A percentile compares a stretch with the other conserved stretches of the same genome.
These are phyloP conservation scores for Phylloscopus collybita DNA, from an alignment of 2,797 vertebrate species.

Conservation along the genomic window DNA sequence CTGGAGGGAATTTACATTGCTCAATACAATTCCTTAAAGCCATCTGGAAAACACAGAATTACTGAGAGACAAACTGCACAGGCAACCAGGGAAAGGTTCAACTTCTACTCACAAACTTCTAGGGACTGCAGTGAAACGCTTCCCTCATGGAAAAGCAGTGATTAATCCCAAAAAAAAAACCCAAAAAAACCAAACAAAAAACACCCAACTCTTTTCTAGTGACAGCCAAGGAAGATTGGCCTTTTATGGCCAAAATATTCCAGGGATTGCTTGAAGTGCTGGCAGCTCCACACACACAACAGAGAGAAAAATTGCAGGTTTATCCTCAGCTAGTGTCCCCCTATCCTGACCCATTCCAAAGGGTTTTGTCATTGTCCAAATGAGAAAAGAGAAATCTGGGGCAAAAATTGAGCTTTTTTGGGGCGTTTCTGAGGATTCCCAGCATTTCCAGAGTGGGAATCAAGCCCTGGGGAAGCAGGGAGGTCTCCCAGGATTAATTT, in stretches of 20 bases:
- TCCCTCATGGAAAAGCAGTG: not conserved
- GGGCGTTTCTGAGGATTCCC: not conserved
- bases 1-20: constrained; percentile 88
- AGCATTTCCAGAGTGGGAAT: not conserved
- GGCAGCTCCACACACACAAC: not conserved
- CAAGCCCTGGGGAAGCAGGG: not conserved
- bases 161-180: not conserved
- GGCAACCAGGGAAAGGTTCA: not conserved
- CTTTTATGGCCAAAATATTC: not conserved
- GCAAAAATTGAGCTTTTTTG: rapidly evolving
- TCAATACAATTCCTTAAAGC: constrained; percentile 81
- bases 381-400: rapidly evolving
- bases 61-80: not conserved
- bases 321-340: not conserved
- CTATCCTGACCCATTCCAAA: not conserved
- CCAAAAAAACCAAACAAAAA: no score
- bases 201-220: not conserved
- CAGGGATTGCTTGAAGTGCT: not conserved
- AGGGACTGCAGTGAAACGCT: not conserved
- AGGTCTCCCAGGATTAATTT: not conserved
- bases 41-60: constrained; percentile 69
- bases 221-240: not conserved
- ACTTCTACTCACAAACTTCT: not conserved
- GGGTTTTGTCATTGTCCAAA: not conserved
- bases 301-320: not conserved